Conservation (phyloP, 2,797 vertebrate species). For the Xenops minutus region DNA sequence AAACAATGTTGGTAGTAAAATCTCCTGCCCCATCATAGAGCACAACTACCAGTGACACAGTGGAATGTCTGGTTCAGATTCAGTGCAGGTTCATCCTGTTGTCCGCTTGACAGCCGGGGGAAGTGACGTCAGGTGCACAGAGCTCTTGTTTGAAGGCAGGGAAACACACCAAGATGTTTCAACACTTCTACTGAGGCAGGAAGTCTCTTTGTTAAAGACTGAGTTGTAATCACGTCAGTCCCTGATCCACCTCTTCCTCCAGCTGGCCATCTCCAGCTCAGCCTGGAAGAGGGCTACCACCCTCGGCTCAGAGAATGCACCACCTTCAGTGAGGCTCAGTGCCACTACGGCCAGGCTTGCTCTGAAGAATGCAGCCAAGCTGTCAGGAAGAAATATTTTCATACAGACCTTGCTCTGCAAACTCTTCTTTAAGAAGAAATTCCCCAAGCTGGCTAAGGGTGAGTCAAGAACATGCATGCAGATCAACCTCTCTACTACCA, state of each 20-base stretch:
- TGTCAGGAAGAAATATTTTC: neutral
- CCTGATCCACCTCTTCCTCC: neutral
- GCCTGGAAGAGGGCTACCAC: neutral
- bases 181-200: conserved; percentile 18
- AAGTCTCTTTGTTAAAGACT: conserved; percentile 39
- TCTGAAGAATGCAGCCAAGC: neutral
- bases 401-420: neutral
- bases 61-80: conserved; percentile 53
- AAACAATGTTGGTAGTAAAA: neutral
- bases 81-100: conserved; percentile 66
- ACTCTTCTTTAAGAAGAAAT: neutral
- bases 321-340: fast-evolving
- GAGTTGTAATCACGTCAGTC: neutral
- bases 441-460: neutral
- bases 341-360: fast-evolving
- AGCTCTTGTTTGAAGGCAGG: conserved; percentile 39
- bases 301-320: fast-evolving
- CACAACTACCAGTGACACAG: neutral
- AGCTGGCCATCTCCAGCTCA: neutral
- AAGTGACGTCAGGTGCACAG: conserved; percentile 45
- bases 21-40: neutral
- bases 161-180: neutral
- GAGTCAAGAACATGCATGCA: fast-evolving
- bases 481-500: neutral
- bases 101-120: neutral